Percentiles rank a stretch among this genome's conserved stretches.
Conservation (phyloP, 2,888 invertebrate species). For the Plutella xylostella region DNA sequence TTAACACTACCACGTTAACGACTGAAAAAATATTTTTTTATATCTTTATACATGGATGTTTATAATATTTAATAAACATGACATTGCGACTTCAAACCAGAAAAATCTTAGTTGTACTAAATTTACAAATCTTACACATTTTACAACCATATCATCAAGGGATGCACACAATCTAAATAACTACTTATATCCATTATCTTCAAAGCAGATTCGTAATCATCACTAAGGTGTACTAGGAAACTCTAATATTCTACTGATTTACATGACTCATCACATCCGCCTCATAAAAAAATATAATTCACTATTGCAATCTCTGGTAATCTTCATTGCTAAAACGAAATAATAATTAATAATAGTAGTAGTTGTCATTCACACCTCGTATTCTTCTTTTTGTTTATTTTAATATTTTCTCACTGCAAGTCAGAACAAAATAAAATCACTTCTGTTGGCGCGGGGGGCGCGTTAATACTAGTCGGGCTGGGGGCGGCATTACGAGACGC, state of each 20-base stretch:
- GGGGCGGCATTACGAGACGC: constrained; percentile 61
- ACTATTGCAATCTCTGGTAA: constrained; percentile 61
- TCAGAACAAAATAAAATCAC: constrained; percentile 68
- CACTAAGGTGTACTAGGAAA: constrained; percentile 28
- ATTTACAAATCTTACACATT: constrained; percentile 37
- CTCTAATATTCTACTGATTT: constrained; percentile 32
- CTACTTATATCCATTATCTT: constrained; percentile 31
- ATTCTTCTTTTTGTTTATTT: constrained; percentile 51
- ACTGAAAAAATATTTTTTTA: constrained; percentile 27
- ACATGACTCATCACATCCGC: constrained; percentile 34
- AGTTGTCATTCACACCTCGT: constrained; percentile 50
- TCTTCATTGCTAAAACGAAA: constrained; percentile 43
- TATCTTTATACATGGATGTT: not conserved
- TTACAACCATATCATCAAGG: constrained; percentile 44
- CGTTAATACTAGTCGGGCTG: constrained; percentile 32
- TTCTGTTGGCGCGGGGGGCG: constrained; percentile 45
- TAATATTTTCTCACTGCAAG: constrained; percentile 34
- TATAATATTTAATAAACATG: constrained; percentile 1
- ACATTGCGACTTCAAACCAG: constrained; percentile 1
- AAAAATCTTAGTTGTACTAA: constrained; percentile 23
- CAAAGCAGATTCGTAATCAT: constrained; percentile 36
- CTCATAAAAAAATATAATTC: constrained; percentile 63
- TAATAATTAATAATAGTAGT: constrained; percentile 40
- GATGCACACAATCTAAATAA: constrained; percentile 38
- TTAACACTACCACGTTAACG: constrained; percentile 34